Evolutionary conservation across 1,140 invertebrate genomes (phyloP).

Genomic region (Drosophila jambulina): DNA sequence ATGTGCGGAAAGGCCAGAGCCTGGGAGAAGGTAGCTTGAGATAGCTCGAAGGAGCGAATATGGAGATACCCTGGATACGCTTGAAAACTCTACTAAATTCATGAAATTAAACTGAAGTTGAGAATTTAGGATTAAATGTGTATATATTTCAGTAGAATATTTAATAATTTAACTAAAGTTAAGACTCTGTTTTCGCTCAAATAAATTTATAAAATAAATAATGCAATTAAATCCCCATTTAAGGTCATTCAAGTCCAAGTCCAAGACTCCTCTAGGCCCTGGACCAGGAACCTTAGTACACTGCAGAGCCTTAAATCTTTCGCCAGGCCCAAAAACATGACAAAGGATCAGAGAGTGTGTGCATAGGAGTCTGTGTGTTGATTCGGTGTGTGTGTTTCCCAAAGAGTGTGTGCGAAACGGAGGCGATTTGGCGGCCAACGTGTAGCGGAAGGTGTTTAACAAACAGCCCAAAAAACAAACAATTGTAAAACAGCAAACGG

Average conservation of each 20-base stretch:
- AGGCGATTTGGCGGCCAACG: constrained; percentile 66
- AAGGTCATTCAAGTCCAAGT: background rate
- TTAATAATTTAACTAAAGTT: background rate
- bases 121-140: too few species aligned
- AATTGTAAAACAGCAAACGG: constrained; percentile 73
- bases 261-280: constrained; percentile 17
- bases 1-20: constrained; percentile 20
- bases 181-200: background rate
- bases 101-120: background rate
- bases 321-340: constrained; percentile 71
- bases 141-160: background rate
- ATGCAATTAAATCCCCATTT: too few species aligned
- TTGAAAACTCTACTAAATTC: background rate
- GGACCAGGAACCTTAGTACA: constrained; percentile 27
- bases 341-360: constrained; percentile 73
- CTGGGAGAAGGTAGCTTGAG: constrained; percentile 22
- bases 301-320: constrained; percentile 72
- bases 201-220: background rate
- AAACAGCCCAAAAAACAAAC: constrained; percentile 81
- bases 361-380: background rate
- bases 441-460: constrained; percentile 84
- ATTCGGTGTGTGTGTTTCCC: background rate
- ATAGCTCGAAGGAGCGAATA: constrained; percentile 3
- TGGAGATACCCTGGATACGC: background rate
- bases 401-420: constrained; percentile 42